These are phyloP conservation scores for Fragum whitleyi DNA, from an alignment of 2,888 invertebrate species.

Conservation along the genomic window DNA sequence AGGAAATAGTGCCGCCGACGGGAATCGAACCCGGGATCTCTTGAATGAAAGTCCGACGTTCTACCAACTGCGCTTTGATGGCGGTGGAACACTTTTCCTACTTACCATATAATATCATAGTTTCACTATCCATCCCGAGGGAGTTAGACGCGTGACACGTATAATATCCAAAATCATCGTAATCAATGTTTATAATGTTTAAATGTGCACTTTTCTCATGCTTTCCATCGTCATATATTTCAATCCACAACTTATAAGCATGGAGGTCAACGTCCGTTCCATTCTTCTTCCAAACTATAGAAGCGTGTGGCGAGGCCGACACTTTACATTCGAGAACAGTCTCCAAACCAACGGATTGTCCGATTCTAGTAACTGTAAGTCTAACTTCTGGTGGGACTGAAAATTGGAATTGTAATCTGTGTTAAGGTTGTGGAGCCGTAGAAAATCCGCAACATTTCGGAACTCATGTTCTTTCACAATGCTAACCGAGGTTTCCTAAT, in stretches of 20 bases:
- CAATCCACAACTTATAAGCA: constrained; percentile 59
- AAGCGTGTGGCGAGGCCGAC: constrained; percentile 77
- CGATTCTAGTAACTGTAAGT: constrained; percentile 73
- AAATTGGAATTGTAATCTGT: neutral
- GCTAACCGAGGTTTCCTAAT: too few species aligned
- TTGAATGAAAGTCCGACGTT: too few species aligned
- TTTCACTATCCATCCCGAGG: constrained; percentile 66
- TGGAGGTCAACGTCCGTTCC: constrained; percentile 63
- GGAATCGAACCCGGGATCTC: too few species aligned
- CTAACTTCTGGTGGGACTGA: constrained; percentile 78
- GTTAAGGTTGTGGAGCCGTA: too few species aligned
- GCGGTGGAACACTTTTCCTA: too few species aligned
- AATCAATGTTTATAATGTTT: constrained; percentile 68
- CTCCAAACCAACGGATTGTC: constrained; percentile 76
- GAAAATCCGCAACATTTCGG: too few species aligned
- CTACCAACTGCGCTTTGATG: too few species aligned
- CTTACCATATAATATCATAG: constrained; percentile 72
- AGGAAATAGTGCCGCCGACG: too few species aligned
- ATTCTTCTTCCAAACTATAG: constrained; percentile 74
- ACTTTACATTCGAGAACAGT: constrained; percentile 81
- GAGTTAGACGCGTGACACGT: constrained; percentile 71
- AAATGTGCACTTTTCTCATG: constrained; percentile 69
- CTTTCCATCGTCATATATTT: constrained; percentile 69
- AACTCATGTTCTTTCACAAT: too few species aligned
- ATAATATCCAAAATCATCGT: constrained; percentile 72